Conservation (phyloP, 2,888 invertebrate species). For the Microchrysa polita region DNA sequence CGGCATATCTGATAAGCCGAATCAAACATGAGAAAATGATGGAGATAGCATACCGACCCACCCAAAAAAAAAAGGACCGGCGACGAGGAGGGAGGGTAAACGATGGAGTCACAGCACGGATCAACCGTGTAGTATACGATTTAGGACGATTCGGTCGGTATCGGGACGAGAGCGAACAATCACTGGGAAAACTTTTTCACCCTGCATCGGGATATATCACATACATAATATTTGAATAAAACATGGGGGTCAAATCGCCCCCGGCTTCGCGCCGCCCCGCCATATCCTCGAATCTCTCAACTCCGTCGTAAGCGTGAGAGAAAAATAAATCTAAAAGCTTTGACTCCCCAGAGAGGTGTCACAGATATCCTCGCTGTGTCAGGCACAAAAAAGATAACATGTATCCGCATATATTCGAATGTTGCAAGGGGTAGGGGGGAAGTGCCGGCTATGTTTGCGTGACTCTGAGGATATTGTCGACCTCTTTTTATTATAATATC, state of each 20-base stretch:
- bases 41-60: background rate
- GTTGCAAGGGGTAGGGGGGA: no score
- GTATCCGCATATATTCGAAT: background rate
- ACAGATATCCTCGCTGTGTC: background rate
- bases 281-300: no score
- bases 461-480: background rate
- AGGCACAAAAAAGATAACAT: constrained; percentile 2
- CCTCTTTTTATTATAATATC: constrained; percentile 31
- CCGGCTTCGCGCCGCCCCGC: no score
- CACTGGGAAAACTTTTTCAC: background rate
- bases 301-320: constrained; percentile 2
- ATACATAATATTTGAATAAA: constrained; percentile 11
- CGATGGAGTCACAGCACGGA: no score
- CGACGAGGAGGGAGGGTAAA: background rate
- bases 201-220: background rate
- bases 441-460: constrained; percentile 10
- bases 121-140: no score
- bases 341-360: constrained; percentile 5
- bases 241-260: constrained; percentile 2
- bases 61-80: background rate
- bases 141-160: background rate
- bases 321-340: constrained; percentile 9
- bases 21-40: constrained; percentile 14
- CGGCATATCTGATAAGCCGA: constrained; percentile 30
- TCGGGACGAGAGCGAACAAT: constrained; percentile 1